Base-by-base conservation (phyloP, 30 jellyfish, hydroid and myxozoan species). In the Pseudorhiza aurosa region DNA sequence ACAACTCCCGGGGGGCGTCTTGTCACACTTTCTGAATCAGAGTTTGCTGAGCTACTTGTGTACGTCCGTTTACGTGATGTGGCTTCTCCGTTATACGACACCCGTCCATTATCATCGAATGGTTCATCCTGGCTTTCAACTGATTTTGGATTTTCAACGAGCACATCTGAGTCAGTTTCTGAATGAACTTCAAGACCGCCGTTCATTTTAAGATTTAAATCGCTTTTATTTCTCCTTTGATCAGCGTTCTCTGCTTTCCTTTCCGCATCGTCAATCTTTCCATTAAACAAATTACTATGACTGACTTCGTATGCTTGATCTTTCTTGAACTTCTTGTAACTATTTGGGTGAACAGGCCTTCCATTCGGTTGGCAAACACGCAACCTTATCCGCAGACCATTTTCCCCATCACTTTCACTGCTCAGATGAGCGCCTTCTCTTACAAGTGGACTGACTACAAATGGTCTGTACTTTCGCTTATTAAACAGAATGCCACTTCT, bases 21-120 rank as follows among this genome's bases (percentile, higher is more conserved):
- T 24, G 82, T 37, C 46, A 84, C 67, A 6, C 96, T 79, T 37
- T 94, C 99, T 21, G 95, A 78, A 58, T 94, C 99, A 18, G 99
- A 94, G 46, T 87, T 87, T 28, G 99, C 99, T 5, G 99, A 94
- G 70, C 99, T 94, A 59, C 99, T 83, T 12, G 98, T 91, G 70
- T 94, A 94, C 24, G 99, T 87, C 45, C 99, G 82, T 51, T 94
- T 89, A 30, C 99, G 77, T 14, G 96, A 49, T 0, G 85, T 65
- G 6, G 75, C 78, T 12, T 85, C 83, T 15, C 81, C 44, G 17
- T 30, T 68, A 65, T 29, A 50, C 0, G 58, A n/a, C 28, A 60
- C 19, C 22, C 71, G 79, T 26, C 81, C 83, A 35, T 44, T 87
- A 5, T 71, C 76, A 47, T 70, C 85, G 72, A 70, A 84, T 31